These are phyloP conservation scores for Plumapathes pennacea DNA, from an alignment of 92 coral and sea anemone species.

Conservation along the genomic window DNA sequence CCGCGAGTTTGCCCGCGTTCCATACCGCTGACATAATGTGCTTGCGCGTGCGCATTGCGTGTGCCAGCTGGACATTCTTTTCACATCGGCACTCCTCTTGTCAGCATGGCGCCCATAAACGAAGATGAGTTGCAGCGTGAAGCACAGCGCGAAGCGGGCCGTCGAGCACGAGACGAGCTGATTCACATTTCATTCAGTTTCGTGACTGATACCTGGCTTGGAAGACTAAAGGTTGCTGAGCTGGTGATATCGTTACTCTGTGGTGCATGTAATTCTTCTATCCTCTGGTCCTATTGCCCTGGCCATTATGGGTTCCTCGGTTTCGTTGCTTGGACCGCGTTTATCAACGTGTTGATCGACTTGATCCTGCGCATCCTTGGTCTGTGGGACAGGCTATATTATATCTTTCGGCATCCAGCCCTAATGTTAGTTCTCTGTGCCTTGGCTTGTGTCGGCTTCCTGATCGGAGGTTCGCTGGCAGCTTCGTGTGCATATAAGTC, in stretches of 20 bases:
- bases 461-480: conserved; percentile 58
- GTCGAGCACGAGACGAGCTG: conserved; percentile 2
- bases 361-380: conserved; percentile 81
- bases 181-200: conserved; percentile 6
- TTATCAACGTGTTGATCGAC: conserved; percentile 73
- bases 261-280: conserved; percentile 39
- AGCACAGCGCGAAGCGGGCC: no score
- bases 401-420: conserved; percentile 79
- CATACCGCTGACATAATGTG: no score
- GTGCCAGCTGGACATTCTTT: no score
- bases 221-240: conserved; percentile 59
- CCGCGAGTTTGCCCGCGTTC: no score
- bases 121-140: no score
- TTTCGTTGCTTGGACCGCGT: conserved; percentile 90
- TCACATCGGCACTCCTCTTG: no score
- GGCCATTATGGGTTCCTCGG: conserved; percentile 54
- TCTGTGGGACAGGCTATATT: conserved; percentile 80
- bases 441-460: conserved; percentile 63
- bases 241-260: conserved; percentile 56
- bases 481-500: conserved; percentile 48
- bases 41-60: no score
- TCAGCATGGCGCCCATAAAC: no score
- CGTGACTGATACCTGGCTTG: conserved; percentile 27
- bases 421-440: conserved; percentile 47
- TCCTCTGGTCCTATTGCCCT: neutral